Evolutionary conservation across 2,888 invertebrate species (phyloP), one percentile per base, ranked within the genome.

Genomic region (Scaptomyza parva): DNA sequence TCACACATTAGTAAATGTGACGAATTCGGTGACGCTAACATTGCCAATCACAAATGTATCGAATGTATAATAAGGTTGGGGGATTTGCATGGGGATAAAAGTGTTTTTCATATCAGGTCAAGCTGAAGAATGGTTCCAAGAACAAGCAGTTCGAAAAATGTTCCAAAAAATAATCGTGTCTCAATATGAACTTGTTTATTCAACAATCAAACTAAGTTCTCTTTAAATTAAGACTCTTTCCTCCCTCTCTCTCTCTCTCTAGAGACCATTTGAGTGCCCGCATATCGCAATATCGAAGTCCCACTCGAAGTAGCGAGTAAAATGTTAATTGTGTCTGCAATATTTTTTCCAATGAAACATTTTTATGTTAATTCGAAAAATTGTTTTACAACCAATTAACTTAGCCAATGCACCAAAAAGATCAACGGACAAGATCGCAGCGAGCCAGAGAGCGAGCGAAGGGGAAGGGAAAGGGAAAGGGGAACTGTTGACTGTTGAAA

Each of bases 321-420:
- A 74, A 74, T 71, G 75, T 75, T 75, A 75, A 76, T 74, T 74
- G 70, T 70, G 70, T 74, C 70, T 74, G 74, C 73, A 73, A 82
- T 80, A 81, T 78, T 63, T 84, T 83, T 85, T 81, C 86, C 86
- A 79, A 85, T 85, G 84, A 85, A 86, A 86, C 84, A 86, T 85
- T 84, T 85, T 85, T 86, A 86, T 86, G 87, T 85, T 87, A 86
- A 86, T 86, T 82, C 85, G 81, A 82, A 85, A 86, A 86, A 84
- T 86, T 86, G 80, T 86, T 86, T 83, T 86, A 86, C 85, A 85
- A 86, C 83, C 86, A 89, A 89, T 89, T 89, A 89, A 89, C 86
- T 81, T 85, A 76, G 86, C 81, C 89, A 89, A 89, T 89, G 86
- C 78, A 78, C 79, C 86, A 86, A 80, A 88, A 89, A 89, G 89